Conservation (phyloP, 1,140 invertebrate species). For the Drosophila grimshawi region DNA sequence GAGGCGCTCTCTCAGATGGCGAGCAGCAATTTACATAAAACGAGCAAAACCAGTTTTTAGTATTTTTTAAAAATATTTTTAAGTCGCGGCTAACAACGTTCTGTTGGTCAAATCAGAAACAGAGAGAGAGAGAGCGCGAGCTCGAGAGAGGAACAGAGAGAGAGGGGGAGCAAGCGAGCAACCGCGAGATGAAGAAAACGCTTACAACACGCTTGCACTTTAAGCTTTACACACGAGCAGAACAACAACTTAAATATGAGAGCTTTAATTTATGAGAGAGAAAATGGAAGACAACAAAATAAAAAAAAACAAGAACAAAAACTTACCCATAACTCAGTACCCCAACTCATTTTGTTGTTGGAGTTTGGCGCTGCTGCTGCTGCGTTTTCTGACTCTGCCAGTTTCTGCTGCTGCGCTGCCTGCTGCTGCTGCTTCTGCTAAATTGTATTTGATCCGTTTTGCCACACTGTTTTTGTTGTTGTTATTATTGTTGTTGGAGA, state of each 20-base stretch:
- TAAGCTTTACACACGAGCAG: constrained; percentile 17
- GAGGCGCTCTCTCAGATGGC: constrained; percentile 65
- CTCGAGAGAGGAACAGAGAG: constrained; percentile 5
- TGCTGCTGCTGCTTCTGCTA: constrained; percentile 38
- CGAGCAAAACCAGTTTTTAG: constrained; percentile 74
- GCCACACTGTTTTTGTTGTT: constrained; percentile 47
- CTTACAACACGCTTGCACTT: constrained; percentile 64
- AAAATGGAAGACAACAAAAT: neutral
- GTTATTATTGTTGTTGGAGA: constrained; percentile 31
- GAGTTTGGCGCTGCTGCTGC: constrained; percentile 73
- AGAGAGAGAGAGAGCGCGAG: constrained; percentile 11
- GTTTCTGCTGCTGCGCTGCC: constrained; percentile 40
- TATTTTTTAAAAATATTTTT: constrained; percentile 41
- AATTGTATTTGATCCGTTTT: constrained; percentile 62
- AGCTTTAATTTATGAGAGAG: neutral
- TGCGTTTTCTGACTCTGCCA: constrained; percentile 51
- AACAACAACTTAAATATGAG: neutral
- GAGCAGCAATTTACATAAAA: constrained; percentile 75
- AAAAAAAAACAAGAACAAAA: constrained; percentile 13
- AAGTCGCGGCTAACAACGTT: constrained; percentile 19
- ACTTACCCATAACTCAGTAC: constrained; percentile 87
- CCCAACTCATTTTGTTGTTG: constrained; percentile 86
- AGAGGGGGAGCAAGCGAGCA: constrained; percentile 4
- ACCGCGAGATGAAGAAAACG: constrained; percentile 49
- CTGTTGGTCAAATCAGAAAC: constrained; percentile 35